Evolutionary conservation across 2,888 invertebrate genomes (phyloP).

Genomic region (Drosophila affinis): DNA sequence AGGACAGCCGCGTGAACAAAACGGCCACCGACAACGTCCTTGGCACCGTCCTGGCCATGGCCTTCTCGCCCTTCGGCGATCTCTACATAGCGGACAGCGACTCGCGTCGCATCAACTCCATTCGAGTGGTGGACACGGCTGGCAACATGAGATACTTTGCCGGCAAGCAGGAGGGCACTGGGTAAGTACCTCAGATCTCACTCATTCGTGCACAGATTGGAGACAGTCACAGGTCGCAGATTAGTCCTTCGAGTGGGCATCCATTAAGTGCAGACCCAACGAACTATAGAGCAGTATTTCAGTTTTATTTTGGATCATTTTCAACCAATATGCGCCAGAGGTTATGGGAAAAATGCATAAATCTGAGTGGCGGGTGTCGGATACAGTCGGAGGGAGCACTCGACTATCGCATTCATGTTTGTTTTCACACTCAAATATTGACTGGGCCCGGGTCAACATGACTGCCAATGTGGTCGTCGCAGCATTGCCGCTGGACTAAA

Average conservation of each 20-base stretch:
- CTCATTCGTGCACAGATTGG: background rate
- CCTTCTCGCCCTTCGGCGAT: constrained; percentile 96
- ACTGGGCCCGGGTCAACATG: constrained; percentile 38
- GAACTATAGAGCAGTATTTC: too few species aligned
- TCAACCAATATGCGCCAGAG: background rate
- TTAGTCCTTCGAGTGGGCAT: background rate
- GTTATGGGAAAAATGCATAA: background rate
- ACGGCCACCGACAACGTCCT: constrained; percentile 88
- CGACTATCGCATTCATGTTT: constrained; percentile 37
- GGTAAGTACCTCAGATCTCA: constrained; percentile 72
- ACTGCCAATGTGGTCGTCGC: constrained; percentile 36
- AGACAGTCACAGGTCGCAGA: background rate
- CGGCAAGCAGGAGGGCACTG: constrained; percentile 88
- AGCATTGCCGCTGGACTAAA: constrained; percentile 34
- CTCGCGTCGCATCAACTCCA: constrained; percentile 92
- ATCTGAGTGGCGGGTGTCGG: background rate
- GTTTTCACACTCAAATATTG: constrained; percentile 42
- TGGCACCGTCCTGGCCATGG: constrained; percentile 94
- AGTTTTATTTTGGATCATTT: too few species aligned
- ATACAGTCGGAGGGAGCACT: constrained; percentile 14
- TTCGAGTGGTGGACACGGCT: constrained; percentile 93
- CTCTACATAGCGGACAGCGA: constrained; percentile 97
- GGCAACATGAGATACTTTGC: constrained; percentile 96
- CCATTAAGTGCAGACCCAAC: too few species aligned
- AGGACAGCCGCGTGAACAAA: constrained; percentile 85